Conservation (phyloP, 2,113 vertebrate genomes). For the Salminus brasiliensis region DNA sequence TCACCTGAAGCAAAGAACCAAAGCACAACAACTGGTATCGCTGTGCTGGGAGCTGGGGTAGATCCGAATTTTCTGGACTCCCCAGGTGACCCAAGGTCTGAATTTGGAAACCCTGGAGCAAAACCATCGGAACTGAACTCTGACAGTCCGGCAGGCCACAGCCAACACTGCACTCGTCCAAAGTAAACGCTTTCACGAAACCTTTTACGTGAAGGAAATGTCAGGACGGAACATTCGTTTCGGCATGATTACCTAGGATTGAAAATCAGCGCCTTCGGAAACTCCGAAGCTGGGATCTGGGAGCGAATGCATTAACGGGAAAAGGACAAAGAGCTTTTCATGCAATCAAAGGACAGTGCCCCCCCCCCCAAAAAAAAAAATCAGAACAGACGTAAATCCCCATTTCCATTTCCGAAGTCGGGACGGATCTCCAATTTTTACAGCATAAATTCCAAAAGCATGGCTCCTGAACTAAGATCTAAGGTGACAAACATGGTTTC, state of each 20-base stretch:
- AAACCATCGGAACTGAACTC: not conserved
- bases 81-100: not conserved
- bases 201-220: not conserved
- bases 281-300: not conserved
- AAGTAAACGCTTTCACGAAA: not conserved
- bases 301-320: not conserved
- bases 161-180: not conserved
- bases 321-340: not conserved
- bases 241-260: not conserved
- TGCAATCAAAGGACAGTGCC: not conserved
- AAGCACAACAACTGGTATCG: too few relatives aligned
- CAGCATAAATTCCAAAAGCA: not conserved
- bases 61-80: not conserved
- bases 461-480: too few relatives aligned
- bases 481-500: too few relatives aligned
- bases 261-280: not conserved
- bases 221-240: not conserved
- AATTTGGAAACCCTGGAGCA: not conserved
- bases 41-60: too few relatives aligned
- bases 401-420: too few relatives aligned
- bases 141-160: not conserved
- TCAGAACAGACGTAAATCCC: not conserved
- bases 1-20: too few relatives aligned
- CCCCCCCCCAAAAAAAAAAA: not conserved
- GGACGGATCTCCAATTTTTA: not conserved